phyloP scores from a whole-genome alignment of 1,140 invertebrate species.

The Drosophila auraria region DNA sequence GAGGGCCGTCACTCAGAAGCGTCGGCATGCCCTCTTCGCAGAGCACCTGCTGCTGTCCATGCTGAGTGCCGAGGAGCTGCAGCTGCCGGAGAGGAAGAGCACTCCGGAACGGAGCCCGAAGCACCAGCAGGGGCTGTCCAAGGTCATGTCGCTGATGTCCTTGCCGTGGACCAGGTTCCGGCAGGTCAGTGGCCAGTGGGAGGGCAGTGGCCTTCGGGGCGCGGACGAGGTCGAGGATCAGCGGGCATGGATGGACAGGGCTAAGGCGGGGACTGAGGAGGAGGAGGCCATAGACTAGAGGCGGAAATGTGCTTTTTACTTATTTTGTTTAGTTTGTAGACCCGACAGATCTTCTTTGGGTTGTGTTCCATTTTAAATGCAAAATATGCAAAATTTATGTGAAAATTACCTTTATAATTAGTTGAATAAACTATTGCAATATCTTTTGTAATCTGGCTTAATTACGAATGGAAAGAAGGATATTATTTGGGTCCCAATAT shows the following conservation, averaged over 20 bases:
- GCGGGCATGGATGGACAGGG: not conserved
- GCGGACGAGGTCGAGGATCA: not conserved
- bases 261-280: slow-evolving; percentile 7
- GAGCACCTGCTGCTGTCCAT: slow-evolving; percentile 67
- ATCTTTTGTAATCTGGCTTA: too few relatives aligned
- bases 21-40: slow-evolving; percentile 42
- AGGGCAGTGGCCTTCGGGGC: not conserved
- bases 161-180: slow-evolving; percentile 32
- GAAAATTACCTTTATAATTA: not conserved
- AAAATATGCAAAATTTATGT: not conserved
- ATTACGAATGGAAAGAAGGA: too few relatives aligned
- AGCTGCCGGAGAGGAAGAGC: slow-evolving; percentile 4
- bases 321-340: not conserved
- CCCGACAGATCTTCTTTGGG: not conserved
- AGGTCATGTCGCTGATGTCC: slow-evolving; percentile 49
- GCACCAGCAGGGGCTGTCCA: slow-evolving; percentile 5
- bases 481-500: too few relatives aligned
- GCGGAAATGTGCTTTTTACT: not conserved
- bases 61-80: slow-evolving; percentile 53
- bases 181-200: slow-evolving; percentile 3
- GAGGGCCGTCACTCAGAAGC: not conserved
- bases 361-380: not conserved
- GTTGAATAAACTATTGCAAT: too few relatives aligned
- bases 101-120: not conserved
- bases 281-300: slow-evolving; percentile 11